These are phyloP conservation scores for Oplegnathus fasciatus DNA, from an alignment of 2,113 vertebrate species.

Conservation along the genomic window DNA sequence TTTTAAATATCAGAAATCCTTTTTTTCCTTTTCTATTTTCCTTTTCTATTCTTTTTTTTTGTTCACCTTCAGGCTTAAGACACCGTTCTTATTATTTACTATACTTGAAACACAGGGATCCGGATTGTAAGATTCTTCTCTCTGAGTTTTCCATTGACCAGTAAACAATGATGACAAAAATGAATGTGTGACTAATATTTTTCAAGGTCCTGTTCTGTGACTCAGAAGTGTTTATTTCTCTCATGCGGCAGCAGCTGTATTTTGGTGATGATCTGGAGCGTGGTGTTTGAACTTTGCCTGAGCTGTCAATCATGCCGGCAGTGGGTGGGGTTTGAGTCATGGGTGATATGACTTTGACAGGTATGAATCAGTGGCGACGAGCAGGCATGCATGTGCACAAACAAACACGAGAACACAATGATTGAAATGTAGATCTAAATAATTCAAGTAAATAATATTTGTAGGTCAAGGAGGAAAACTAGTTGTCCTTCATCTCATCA, in stretches of 20 bases:
- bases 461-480: neutral
- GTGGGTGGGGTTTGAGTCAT: slow-evolving; percentile 74
- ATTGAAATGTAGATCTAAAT: neutral
- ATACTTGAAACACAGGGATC: neutral
- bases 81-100: neutral
- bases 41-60: neutral
- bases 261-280: slow-evolving; percentile 50
- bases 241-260: slow-evolving; percentile 61
- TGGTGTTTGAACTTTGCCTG: slow-evolving; percentile 73
- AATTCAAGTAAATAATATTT: neutral
- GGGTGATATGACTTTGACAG: slow-evolving; percentile 69
- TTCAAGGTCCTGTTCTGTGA: slow-evolving; percentile 79
- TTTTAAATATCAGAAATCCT: slow-evolving; percentile 1
- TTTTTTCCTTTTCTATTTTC: neutral
- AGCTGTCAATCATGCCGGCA: slow-evolving; percentile 70
- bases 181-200: slow-evolving; percentile 48
- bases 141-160: neutral
- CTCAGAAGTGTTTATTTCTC: slow-evolving; percentile 59
- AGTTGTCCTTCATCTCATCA: neutral
- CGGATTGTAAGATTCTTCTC: neutral
- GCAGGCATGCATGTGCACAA: slow-evolving; percentile 31
- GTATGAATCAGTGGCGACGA: slow-evolving; percentile 75
- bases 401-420: slow-evolving; percentile 21
- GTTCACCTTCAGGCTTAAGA: neutral
- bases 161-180: slow-evolving; percentile 36